These are phyloP conservation scores for Syritta pipiens DNA, from an alignment of 2,888 invertebrate species.

Conservation along the genomic window DNA sequence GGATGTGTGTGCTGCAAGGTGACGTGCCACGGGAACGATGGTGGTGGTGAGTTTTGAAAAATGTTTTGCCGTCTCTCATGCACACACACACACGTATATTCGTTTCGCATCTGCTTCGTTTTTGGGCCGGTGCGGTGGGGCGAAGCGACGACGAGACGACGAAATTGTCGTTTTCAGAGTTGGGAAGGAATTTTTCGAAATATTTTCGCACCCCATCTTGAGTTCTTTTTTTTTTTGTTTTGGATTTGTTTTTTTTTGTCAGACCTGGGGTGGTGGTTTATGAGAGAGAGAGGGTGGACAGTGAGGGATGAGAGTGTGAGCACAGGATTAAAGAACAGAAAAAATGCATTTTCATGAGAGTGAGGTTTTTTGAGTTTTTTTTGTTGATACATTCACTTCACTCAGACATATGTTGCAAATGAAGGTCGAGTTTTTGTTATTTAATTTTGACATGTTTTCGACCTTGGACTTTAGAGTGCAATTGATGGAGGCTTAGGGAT, in stretches of 20 bases:
- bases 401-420: too few species aligned
- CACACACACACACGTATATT: not conserved
- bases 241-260: not conserved
- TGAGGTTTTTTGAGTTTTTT: too few species aligned
- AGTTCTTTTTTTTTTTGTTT: slow-evolving; percentile 3
- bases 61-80: slow-evolving; percentile 9
- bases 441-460: too few species aligned
- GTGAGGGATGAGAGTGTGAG: too few species aligned
- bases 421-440: too few species aligned
- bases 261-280: not conserved
- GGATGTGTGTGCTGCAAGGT: slow-evolving; percentile 4
- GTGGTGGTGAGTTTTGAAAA: slow-evolving; percentile 46
- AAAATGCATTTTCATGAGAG: too few species aligned
- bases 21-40: slow-evolving; percentile 29
- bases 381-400: too few species aligned
- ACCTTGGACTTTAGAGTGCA: too few species aligned
- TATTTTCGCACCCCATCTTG: slow-evolving; percentile 29
- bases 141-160: too few species aligned
- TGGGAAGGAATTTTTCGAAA: slow-evolving; percentile 45
- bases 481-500: too few species aligned
- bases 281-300: too few species aligned
- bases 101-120: slow-evolving; percentile 54
- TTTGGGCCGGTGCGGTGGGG: slow-evolving; percentile 6
- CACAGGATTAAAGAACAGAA: too few species aligned
- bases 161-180: slow-evolving; percentile 41